Conservation (phyloP, 2,888 invertebrate genomes). For the Anarsia innoxiella region DNA sequence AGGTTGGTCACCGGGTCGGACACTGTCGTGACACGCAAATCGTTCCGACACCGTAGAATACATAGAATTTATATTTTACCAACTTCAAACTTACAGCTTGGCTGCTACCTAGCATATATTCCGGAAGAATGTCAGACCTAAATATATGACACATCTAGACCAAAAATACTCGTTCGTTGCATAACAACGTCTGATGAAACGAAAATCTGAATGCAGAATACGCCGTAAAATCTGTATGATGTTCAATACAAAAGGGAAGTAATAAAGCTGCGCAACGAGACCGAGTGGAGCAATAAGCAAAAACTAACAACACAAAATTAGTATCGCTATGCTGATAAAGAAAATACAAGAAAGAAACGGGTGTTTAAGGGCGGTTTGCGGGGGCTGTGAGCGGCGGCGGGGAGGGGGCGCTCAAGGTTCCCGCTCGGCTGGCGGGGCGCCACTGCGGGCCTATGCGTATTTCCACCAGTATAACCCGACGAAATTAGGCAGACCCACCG, state of each 20-base stretch:
- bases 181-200: too few species aligned
- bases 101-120: too few species aligned
- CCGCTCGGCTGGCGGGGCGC: conserved; percentile 37
- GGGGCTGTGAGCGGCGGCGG: conserved; percentile 23
- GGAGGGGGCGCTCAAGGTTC: conserved; percentile 37
- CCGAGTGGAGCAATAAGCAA: conserved; percentile 15
- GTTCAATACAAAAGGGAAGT: conserved; percentile 6
- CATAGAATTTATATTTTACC: too few species aligned
- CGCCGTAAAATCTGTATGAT: conserved; percentile 2
- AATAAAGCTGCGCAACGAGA: conserved; percentile 8
- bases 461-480: conserved; percentile 40
- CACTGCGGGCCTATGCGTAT: conserved; percentile 66
- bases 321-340: conserved; percentile 29
- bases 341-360: conserved; percentile 44
- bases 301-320: conserved; percentile 31
- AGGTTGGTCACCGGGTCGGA: too few species aligned
- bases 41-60: too few species aligned
- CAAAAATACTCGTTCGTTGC: too few species aligned
- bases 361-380: conserved; percentile 19
- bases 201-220: too few species aligned
- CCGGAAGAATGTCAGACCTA: too few species aligned
- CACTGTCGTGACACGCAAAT: too few species aligned
- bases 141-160: too few species aligned
- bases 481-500: conserved; percentile 24
- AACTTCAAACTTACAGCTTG: too few species aligned